Evolutionary conservation across 2,797 vertebrate genomes (phyloP), one percentile per base, ranked within the genome.

Genomic region (Centroberyx gerrardi): DNA sequence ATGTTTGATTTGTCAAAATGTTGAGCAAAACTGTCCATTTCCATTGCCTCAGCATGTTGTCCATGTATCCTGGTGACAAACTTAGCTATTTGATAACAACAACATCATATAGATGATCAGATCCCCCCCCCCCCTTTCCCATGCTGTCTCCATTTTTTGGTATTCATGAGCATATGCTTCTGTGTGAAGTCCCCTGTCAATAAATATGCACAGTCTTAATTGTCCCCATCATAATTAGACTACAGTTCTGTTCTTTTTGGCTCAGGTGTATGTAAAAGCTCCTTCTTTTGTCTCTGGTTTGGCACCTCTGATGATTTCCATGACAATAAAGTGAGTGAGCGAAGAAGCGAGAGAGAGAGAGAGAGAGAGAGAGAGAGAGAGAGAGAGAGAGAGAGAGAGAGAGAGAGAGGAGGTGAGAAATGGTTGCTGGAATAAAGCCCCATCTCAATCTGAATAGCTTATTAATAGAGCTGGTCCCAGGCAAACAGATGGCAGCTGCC

Each of bases 401-500:
- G 84, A 81, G 76, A 85, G 80, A 79, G 69, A 85, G 82, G 87
- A 90, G 91, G 90, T 91, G 91, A 88, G 87, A 93, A 92, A 90
- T 83, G 90, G 89, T 90, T 88, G 84, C 84, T 88, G 88, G 89
- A 92, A 91, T 82, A 91, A 87, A 90, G 87, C 89, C 90, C 85
- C 88, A 87, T 92, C 90, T 92, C 83, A 90, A 92, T 93, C 88
- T 92, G 91, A 93, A 92, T 92, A 89, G 89, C 88, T 90, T 94
- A 95, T 94, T 95, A 94, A 94, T 93, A 93, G 90, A 91, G 90
- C 87, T 76, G 82, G 88, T 91, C 87, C 84, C 85, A 81, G 84
- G 92, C 88, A 93, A 93, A 93, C 94, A 95, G 94, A 94, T 94
- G 94, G 92, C 90, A 89, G 89, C 87, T 91, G 92, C 92, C 90